Conservation (phyloP, 1,140 invertebrate species). For the Diachasmimorpha longicaudata region DNA sequence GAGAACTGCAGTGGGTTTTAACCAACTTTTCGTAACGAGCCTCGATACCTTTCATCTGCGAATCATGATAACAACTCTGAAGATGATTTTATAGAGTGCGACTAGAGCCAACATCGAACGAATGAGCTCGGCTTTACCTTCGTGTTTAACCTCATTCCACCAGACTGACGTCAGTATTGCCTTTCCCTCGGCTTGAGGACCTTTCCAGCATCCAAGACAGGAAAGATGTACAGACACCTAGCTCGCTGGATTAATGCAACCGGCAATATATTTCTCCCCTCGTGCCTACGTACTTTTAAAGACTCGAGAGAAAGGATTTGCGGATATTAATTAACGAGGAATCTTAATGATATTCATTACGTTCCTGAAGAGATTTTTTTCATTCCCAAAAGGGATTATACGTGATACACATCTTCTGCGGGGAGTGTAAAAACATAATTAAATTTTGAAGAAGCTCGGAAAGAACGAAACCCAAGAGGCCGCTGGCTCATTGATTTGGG, state of each 20-base stretch:
- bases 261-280: neutral
- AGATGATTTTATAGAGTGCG: neutral
- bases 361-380: slow-evolving; percentile 28
- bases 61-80: neutral
- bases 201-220: slow-evolving; percentile 46
- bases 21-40: too few species aligned
- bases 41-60: too few species aligned
- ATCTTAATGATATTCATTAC: slow-evolving; percentile 31
- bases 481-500: neutral
- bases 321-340: neutral
- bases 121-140: slow-evolving; percentile 42
- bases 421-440: neutral
- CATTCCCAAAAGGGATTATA: neutral
- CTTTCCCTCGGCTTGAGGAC: slow-evolving; percentile 51
- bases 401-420: too few species aligned
- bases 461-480: neutral
- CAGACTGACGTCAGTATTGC: slow-evolving; percentile 52
- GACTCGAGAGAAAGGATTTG: neutral
- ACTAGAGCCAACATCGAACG: neutral
- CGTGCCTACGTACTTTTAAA: neutral
- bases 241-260: neutral
- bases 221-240: slow-evolving; percentile 45
- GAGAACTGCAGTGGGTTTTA: too few species aligned
- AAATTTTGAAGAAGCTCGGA: neutral
- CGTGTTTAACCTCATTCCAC: slow-evolving; percentile 54